These are phyloP conservation scores for Hydrolagus colliei DNA, from an alignment of 2,797 vertebrate genomes.

Conservation along the genomic window DNA sequence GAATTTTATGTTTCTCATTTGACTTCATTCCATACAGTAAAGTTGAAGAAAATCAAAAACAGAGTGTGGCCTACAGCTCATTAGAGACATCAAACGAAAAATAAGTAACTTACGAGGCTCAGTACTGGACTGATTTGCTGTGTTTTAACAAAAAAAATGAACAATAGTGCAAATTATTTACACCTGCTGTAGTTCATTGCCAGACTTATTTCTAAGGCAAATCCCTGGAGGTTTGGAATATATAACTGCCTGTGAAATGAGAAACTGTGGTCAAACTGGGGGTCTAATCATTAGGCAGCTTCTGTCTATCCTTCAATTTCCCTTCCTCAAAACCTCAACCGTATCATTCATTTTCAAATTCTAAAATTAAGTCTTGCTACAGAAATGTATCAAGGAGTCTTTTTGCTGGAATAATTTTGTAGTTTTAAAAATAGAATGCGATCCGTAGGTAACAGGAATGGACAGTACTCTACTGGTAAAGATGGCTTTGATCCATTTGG, in stretches of 20 bases:
- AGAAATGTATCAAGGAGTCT: too few species aligned
- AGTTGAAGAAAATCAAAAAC: conserved; percentile 21
- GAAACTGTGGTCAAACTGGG: neutral
- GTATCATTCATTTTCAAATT: too few species aligned
- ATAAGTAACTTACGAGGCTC: neutral
- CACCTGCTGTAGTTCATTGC: conserved; percentile 21
- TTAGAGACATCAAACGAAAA: conserved; percentile 20
- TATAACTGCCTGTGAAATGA: neutral
- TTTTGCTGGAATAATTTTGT: too few species aligned
- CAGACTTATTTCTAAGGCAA: neutral
- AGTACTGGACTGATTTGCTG: conserved; percentile 4
- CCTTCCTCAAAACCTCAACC: too few species aligned
- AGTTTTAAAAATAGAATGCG: too few species aligned
- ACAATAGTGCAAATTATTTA: conserved; percentile 26
- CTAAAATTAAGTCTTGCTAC: too few species aligned
- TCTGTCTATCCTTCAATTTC: too few species aligned
- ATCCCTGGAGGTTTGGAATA: conserved; percentile 8
- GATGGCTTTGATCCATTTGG: too few species aligned
- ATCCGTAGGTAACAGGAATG: too few species aligned
- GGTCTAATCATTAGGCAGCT: too few species aligned
- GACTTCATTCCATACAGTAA: neutral
- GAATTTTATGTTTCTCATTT: too few species aligned
- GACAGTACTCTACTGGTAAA: too few species aligned
- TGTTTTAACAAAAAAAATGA: conserved; percentile 27
- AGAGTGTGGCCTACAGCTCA: neutral